Evolutionary conservation across 2,797 vertebrate genomes (phyloP).

Genomic region (Rhabdomys pumilio): DNA sequence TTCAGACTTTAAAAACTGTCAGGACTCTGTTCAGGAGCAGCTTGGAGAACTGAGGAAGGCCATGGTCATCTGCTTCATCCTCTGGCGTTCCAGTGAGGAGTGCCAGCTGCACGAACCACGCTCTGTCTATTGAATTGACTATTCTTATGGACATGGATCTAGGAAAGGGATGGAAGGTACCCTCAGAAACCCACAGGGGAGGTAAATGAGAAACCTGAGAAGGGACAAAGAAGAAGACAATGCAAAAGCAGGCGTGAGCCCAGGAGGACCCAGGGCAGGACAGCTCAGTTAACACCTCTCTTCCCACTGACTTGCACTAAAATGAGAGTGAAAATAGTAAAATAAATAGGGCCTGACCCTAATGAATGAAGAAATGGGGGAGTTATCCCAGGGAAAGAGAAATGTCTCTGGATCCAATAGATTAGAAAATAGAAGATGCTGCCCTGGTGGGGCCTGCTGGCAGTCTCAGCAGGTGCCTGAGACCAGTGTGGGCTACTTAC

Average conservation of each 20-base stretch:
- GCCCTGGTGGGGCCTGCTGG: background rate
- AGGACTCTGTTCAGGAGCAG: background rate
- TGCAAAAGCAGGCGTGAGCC: fast-evolving
- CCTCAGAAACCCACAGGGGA: background rate
- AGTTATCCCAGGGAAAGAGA: background rate
- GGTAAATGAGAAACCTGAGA: too few species aligned
- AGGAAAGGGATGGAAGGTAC: too few species aligned
- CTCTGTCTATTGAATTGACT: background rate
- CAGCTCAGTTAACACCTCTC: background rate
- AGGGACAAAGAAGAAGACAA: background rate
- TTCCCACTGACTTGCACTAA: background rate
- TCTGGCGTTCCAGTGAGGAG: background rate
- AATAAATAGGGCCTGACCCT: background rate
- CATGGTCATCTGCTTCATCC: background rate
- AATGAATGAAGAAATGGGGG: background rate
- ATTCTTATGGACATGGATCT: background rate
- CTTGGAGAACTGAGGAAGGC: background rate
- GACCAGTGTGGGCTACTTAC: background rate
- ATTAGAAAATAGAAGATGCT: background rate
- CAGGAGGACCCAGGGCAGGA: background rate
- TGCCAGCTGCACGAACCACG: background rate
- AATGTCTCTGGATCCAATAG: background rate
- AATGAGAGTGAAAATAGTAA: background rate
- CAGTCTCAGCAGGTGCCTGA: background rate
- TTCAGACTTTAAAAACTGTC: slow-evolving; percentile 9